These are phyloP conservation scores for Anabacerthia variegaticeps DNA, from an alignment of 2,797 vertebrate species.

Conservation along the genomic window DNA sequence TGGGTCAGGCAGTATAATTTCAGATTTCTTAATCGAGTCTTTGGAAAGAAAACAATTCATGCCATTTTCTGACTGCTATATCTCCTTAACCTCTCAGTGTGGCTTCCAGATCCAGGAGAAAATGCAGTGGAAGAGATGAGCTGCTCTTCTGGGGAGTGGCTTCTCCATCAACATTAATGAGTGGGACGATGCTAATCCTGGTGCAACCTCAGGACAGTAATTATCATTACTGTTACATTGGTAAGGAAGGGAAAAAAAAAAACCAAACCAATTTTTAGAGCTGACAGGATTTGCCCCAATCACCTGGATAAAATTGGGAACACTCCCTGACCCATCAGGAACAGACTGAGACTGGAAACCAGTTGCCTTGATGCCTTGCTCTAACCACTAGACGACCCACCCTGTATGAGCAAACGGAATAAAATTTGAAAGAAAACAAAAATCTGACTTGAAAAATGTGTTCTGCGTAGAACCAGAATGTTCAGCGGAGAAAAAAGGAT, in stretches of 20 bases:
- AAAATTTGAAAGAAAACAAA: slow-evolving; percentile 64
- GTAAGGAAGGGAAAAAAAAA: not conserved
- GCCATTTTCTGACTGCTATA: not conserved
- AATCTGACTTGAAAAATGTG: slow-evolving; percentile 48
- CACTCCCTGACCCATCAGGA: slow-evolving; percentile 6
- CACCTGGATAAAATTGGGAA: slow-evolving; percentile 22
- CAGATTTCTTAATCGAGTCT: not conserved
- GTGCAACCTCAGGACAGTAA: not conserved
- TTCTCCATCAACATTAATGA: not conserved
- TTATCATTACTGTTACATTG: not conserved
- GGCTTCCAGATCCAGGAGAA: not conserved
- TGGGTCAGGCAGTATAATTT: not conserved
- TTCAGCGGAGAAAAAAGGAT: slow-evolving; percentile 42
- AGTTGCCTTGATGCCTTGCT: slow-evolving; percentile 49
- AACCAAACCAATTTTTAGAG: not conserved
- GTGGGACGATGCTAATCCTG: not conserved
- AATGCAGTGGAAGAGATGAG: not conserved
- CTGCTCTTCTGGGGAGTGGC: not conserved
- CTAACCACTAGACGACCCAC: slow-evolving; percentile 59
- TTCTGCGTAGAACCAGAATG: slow-evolving; percentile 20
- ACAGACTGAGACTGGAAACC: slow-evolving; percentile 41
- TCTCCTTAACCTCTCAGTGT: not conserved
- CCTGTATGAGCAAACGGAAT: slow-evolving; percentile 62
- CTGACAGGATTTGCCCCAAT: not conserved
- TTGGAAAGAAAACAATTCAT: not conserved